phyloP scores from a whole-genome alignment of 2,888 invertebrate species.

The Ceratothoa steindachneri region DNA sequence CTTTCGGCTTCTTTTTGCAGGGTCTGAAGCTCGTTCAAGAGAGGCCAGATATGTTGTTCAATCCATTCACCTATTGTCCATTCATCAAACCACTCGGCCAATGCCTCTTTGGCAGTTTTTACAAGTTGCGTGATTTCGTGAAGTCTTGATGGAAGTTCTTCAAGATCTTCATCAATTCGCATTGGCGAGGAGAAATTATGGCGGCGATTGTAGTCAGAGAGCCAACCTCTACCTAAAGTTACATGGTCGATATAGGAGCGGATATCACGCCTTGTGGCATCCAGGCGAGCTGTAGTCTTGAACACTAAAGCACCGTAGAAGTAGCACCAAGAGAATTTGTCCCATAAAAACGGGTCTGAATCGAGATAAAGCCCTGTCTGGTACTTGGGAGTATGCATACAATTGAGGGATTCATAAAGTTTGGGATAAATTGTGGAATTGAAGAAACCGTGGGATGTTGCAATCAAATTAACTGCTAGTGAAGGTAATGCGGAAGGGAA shows the following conservation, averaged over 20 bases:
- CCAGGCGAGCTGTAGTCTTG: slow-evolving; percentile 56
- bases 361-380: slow-evolving; percentile 59
- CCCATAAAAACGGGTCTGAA: slow-evolving; percentile 62
- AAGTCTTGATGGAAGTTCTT: slow-evolving; percentile 38
- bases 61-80: slow-evolving; percentile 64
- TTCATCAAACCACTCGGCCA: slow-evolving; percentile 61
- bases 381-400: slow-evolving; percentile 54
- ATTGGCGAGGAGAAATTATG: slow-evolving; percentile 61
- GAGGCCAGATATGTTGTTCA: slow-evolving; percentile 64
- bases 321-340: slow-evolving; percentile 61
- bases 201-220: slow-evolving; percentile 66
- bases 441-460: slow-evolving; percentile 60
- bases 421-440: slow-evolving; percentile 57
- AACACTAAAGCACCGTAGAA: slow-evolving; percentile 63
- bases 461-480: slow-evolving; percentile 50
- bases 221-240: slow-evolving; percentile 60
- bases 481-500: slow-evolving; percentile 51
- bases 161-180: slow-evolving; percentile 56
- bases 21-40: slow-evolving; percentile 57
- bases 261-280: slow-evolving; percentile 54
- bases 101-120: slow-evolving; percentile 59
- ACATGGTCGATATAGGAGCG: slow-evolving; percentile 51
- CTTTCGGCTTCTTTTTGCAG: slow-evolving; percentile 51
- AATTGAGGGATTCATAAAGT: slow-evolving; percentile 58
- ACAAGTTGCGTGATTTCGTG: slow-evolving; percentile 53